Evolutionary conservation across 1,140 invertebrate genomes (phyloP).

Genomic region (Bombyx mandarina): DNA sequence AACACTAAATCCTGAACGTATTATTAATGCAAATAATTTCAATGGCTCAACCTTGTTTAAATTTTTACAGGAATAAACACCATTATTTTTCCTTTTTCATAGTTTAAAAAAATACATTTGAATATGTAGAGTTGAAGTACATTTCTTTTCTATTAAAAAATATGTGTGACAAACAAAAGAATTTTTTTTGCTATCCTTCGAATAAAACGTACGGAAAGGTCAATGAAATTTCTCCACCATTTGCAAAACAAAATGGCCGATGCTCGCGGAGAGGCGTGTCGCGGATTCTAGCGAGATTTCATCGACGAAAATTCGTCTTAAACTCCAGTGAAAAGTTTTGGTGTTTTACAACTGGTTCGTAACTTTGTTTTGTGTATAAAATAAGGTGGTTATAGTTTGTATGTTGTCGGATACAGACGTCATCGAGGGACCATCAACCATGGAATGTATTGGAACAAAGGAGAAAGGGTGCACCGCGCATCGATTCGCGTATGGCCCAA

Average conservation of each 20-base stretch:
- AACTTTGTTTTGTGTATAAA: slow-evolving; percentile 66
- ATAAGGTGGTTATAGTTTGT: slow-evolving; percentile 60
- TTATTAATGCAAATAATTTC: too few species aligned
- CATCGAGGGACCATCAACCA: slow-evolving; percentile 17
- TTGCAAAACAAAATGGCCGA: slow-evolving; percentile 61
- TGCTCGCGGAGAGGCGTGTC: slow-evolving; percentile 60
- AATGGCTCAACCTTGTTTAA: too few species aligned
- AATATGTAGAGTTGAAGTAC: too few species aligned
- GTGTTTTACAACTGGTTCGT: slow-evolving; percentile 64
- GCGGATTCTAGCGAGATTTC: slow-evolving; percentile 45
- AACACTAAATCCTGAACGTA: too few species aligned
- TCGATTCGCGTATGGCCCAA: slow-evolving; percentile 35
- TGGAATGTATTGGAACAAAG: slow-evolving; percentile 22
- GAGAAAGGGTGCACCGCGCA: slow-evolving; percentile 16
- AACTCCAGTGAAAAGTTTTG: slow-evolving; percentile 63
- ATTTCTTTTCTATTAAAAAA: too few species aligned
- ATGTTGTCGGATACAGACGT: slow-evolving; percentile 52
- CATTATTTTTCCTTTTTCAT: too few species aligned
- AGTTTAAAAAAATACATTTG: too few species aligned
- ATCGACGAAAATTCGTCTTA: slow-evolving; percentile 38
- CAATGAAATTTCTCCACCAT: slow-evolving; percentile 2
- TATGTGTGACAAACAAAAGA: background rate
- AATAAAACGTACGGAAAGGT: slow-evolving; percentile 6
- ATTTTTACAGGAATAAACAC: too few species aligned
- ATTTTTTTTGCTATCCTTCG: background rate